Evolutionary conservation across 2,888 invertebrate genomes (phyloP), one percentile per base, ranked within the genome.

Genomic region (Plemyria rubiginata): DNA sequence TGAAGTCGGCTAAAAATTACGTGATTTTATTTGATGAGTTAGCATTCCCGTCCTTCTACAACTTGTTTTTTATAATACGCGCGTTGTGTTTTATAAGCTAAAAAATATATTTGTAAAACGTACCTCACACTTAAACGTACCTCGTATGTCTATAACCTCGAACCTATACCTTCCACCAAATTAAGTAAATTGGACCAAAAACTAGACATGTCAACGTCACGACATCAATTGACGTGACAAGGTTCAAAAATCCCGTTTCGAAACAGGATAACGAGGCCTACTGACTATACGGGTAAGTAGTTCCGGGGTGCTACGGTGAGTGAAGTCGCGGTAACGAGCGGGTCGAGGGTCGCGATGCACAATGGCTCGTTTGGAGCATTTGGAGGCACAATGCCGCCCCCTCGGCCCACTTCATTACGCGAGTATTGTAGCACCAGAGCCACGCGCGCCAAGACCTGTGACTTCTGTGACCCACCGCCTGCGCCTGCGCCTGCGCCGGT

Each of bases 361-460:
- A 92, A 92, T 92, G 85, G 79, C 86, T 91, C 90, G 88, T 91
- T 90, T 89, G 85, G 66, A 65, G 66, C 49, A 63, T 65, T 61
- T 62, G 60, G 82, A 74, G 68, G 73, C 81, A 91, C 89, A 91
- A 91, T 86, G 82, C 88, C 89, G 88, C 90, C 90, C 86, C 88
- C 89, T 87, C 87, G 80, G 87, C 87, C 86, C 88, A 92, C 92
- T 92, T 93, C 92, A 93, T 93, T 93, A 92, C 92, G 92, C 92
- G 87, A 76, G 83, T 88, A 92, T 93, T 93, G 92, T 93, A 77
- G 73, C 76, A 75, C n/a, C 75, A 70, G 78, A 75, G 78, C 79
- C 79, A 78, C 80, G 82, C 81, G 74, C 64, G 74, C 76, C 76
- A 73, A 73, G 73, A 69, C 68, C 77, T 77, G 70, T 79, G 82